Conservation (phyloP, 2,113 vertebrate genomes). For the Pollimyrus isidori region DNA sequence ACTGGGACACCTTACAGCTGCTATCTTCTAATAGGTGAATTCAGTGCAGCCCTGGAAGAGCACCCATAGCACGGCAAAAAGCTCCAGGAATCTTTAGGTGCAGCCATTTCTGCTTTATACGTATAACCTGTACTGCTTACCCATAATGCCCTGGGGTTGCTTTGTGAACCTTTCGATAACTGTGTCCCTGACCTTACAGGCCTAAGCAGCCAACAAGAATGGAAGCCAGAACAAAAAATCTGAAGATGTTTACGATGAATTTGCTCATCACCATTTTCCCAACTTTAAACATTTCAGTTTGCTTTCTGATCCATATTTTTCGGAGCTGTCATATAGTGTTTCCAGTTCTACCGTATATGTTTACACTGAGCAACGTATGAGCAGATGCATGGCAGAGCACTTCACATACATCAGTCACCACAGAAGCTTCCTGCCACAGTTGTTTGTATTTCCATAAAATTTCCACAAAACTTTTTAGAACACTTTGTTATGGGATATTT, state of each 20-base stretch:
- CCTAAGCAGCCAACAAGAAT: neutral
- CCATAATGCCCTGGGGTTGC: neutral
- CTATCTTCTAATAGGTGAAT: neutral
- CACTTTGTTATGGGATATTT: neutral
- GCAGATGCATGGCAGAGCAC: neutral
- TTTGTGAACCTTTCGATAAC: neutral
- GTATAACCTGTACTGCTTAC: neutral
- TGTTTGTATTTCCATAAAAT: neutral
- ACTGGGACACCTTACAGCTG: slow-evolving; percentile 3
- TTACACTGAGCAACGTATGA: neutral
- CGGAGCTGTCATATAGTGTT: neutral
- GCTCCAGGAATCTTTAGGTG: neutral
- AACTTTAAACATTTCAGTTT: neutral
- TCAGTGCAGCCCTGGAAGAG: neutral
- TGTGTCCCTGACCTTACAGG: neutral
- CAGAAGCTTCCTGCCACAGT: neutral
- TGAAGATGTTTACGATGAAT: neutral
- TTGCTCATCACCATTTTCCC: neutral
- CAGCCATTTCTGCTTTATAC: neutral
- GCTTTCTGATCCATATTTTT: neutral
- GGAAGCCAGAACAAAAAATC: neutral
- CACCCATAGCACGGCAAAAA: neutral
- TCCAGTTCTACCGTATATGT: neutral
- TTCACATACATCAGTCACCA: neutral
- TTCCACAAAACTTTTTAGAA: neutral